Evolutionary conservation across 2,888 invertebrate species (phyloP), one percentile per base, ranked within the genome.

Genomic region (Drosophila kambysellisi): DNA sequence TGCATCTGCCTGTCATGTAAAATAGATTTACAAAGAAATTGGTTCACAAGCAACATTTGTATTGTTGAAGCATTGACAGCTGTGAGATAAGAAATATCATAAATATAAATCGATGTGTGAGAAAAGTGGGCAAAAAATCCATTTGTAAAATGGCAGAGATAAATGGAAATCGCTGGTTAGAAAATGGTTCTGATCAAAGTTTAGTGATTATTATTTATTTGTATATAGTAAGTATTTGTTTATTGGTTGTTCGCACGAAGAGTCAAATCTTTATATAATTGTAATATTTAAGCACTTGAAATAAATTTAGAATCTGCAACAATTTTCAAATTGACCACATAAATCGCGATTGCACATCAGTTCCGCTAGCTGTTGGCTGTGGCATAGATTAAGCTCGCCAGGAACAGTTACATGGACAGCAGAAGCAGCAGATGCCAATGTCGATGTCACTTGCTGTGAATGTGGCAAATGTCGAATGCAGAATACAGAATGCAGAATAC

Each of bases 391-490:
- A 74, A 64, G 73, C 73, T 71, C 74, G 64, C 59, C 73, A 81
- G 77, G 64, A 74, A 85, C 86, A 74, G 86, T 70, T 78, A 78
- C 54, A 46, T 67, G 75, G 48, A 63, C 56, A 56, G 56, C n/a
- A n/a, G 56, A 29, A 29, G 25, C 20, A 54, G 62, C 70, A 71
- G 74, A 73, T 73, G 76, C 63, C 78, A 58, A 59, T 72, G 88
- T 71, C 76, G 71, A 70, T 83, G 89, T 78, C 88, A 83, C 88
- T 83, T 83, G 89, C 74, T 81, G 81, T 63, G 74, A 76, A 84
- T 89, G 79, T 74, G 71, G 85, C 86, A 74, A 75, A 73, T 78
- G 72, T 66, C 74, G 74, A 68, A 66, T 54, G 53, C 70, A 52
- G 71, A 62, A 71, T 64, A 41, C 74, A 52, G 67, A 67, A 65